Conservation (phyloP, 2,888 invertebrate genomes). For the Trachelus iudaicus region DNA sequence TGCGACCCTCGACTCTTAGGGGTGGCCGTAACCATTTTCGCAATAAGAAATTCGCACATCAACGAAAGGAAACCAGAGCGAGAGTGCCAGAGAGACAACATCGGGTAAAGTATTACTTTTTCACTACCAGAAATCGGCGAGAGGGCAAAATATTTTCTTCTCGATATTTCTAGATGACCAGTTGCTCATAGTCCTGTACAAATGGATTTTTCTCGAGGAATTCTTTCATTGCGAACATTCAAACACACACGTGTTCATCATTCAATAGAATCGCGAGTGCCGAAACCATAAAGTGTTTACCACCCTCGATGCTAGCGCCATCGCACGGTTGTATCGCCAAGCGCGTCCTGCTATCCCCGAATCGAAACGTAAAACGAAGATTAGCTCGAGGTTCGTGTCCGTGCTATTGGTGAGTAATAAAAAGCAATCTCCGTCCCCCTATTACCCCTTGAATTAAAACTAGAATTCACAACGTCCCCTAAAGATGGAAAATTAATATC, state of each 20-base stretch:
- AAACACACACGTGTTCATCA: not conserved
- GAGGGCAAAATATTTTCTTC: not conserved
- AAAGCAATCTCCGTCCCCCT: not conserved
- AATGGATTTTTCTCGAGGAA: not conserved
- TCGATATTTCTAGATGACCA: not conserved
- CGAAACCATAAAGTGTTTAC: not conserved
- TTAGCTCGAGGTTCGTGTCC: not conserved
- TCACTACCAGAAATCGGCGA: not conserved
- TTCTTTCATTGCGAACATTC: not conserved
- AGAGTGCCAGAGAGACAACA: not conserved
- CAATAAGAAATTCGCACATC: not conserved
- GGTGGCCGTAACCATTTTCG: not conserved
- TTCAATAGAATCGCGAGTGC: not conserved
- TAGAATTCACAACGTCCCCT: not conserved
- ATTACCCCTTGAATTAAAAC: not conserved
- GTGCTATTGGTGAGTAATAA: not conserved
- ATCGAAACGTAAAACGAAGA: not conserved
- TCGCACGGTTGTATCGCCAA: constrained; percentile 41
- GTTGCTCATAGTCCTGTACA: not conserved
- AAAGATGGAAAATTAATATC: not conserved
- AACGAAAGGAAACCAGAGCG: not conserved
- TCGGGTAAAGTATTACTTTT: not conserved
- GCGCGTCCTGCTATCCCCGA: constrained; percentile 25
- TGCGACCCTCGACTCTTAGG: not conserved
- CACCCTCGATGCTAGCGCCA: constrained; percentile 48